Evolutionary conservation across 2,888 invertebrate species (phyloP).

Genomic region (Zeuzera pyrina): DNA sequence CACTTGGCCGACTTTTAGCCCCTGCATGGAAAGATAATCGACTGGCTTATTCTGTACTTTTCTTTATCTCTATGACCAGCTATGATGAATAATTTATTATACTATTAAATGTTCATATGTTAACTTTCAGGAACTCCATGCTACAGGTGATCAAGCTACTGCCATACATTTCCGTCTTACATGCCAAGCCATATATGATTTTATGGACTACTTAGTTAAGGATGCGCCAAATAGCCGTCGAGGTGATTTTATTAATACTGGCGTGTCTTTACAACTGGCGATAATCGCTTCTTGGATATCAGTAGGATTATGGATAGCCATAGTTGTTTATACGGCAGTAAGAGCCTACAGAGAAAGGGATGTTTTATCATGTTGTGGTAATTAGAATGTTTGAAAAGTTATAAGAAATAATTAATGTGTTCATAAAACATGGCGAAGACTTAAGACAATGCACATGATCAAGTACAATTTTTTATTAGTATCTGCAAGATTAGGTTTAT

Average conservation of each 20-base stretch:
- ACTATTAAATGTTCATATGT: no score
- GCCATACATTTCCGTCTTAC: slow-evolving; percentile 77
- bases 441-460: no score
- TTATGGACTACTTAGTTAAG: slow-evolving; percentile 87
- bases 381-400: no score
- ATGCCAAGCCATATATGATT: slow-evolving; percentile 84
- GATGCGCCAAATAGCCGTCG: slow-evolving; percentile 77
- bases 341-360: slow-evolving; percentile 62
- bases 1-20: no score
- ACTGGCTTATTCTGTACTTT: no score
- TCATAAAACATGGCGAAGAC: no score
- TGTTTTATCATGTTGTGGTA: slow-evolving; percentile 63
- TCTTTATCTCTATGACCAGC: slow-evolving; percentile 4
- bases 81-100: slow-evolving; percentile 1
- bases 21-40: no score
- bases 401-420: no score
- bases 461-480: no score
- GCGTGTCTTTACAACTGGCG: slow-evolving; percentile 77
- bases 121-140: slow-evolving; percentile 49
- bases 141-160: slow-evolving; percentile 72
- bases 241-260: slow-evolving; percentile 81
- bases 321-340: slow-evolving; percentile 65
- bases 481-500: no score
- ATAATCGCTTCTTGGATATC: slow-evolving; percentile 76
- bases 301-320: slow-evolving; percentile 69